These are phyloP conservation scores for Dasyornis broadbenti DNA, from an alignment of 2,113 vertebrate genomes.

Conservation along the genomic window DNA sequence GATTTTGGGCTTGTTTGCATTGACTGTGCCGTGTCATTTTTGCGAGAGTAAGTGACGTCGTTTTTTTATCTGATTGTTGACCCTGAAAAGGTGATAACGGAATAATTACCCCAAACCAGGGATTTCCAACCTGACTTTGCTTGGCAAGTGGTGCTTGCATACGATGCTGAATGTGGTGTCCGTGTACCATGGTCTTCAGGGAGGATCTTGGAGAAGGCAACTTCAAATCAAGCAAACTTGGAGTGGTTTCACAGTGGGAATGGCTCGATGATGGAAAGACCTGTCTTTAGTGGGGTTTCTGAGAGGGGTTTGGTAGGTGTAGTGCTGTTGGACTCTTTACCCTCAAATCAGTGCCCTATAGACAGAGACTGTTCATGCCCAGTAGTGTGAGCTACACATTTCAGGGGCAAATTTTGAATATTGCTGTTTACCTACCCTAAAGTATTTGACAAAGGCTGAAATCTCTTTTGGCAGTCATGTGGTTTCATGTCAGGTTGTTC, in stretches of 20 bases:
- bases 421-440: neutral
- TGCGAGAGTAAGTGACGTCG: neutral
- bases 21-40: neutral
- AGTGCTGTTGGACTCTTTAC: neutral
- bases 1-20: neutral
- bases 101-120: neutral
- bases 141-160: fast-evolving
- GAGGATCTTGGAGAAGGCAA: neutral
- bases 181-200: fast-evolving
- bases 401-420: neutral
- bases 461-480: neutral
- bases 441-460: neutral
- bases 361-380: neutral
- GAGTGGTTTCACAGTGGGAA: neutral
- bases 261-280: neutral
- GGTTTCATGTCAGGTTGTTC: neutral
- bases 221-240: neutral
- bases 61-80: neutral
- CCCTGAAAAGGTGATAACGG: neutral
- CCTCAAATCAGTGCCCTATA: neutral
- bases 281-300: neutral
- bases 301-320: neutral
- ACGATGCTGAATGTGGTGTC: fast-evolving
- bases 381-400: neutral
- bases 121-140: neutral